These are phyloP conservation scores for Lapara coniferarum DNA, from an alignment of 2,888 invertebrate species.

Conservation along the genomic window DNA sequence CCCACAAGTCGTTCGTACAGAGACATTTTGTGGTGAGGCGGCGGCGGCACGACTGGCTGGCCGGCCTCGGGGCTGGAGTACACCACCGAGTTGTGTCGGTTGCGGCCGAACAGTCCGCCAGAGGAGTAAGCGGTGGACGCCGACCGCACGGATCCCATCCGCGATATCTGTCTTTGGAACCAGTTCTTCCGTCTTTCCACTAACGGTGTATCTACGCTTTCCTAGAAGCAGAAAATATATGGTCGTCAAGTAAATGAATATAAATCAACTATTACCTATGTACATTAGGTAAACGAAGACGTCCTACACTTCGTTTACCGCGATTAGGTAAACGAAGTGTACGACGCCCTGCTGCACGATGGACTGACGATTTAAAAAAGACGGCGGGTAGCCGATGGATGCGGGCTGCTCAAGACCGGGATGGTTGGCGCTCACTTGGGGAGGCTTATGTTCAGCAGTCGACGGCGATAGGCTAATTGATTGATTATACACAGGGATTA, in stretches of 20 bases:
- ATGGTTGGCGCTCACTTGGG: too few species aligned
- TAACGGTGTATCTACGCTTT: slow-evolving; percentile 94
- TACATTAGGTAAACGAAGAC: too few species aligned
- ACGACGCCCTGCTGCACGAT: too few species aligned
- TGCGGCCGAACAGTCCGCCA: slow-evolving; percentile 88
- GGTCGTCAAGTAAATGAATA: background rate
- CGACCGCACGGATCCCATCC: slow-evolving; percentile 93
- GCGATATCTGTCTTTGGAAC: slow-evolving; percentile 93
- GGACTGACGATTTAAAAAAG: too few species aligned
- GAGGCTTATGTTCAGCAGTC: too few species aligned
- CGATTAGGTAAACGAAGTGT: too few species aligned
- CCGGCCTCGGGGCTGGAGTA: slow-evolving; percentile 86
- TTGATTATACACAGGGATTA: too few species aligned
- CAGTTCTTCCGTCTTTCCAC: slow-evolving; percentile 94
- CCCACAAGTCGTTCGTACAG: slow-evolving; percentile 93
- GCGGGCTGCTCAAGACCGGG: too few species aligned
- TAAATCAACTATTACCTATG: background rate
- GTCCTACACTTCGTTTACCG: too few species aligned
- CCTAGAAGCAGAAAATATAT: slow-evolving; percentile 77
- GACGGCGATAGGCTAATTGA: too few species aligned
- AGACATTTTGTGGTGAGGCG: slow-evolving; percentile 88
- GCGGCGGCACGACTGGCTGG: slow-evolving; percentile 65
- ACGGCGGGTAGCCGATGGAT: too few species aligned
- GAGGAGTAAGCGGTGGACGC: slow-evolving; percentile 94
- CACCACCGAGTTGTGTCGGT: slow-evolving; percentile 90